Conservation (phyloP, 2,888 invertebrate genomes). For the Troides aeacus region DNA sequence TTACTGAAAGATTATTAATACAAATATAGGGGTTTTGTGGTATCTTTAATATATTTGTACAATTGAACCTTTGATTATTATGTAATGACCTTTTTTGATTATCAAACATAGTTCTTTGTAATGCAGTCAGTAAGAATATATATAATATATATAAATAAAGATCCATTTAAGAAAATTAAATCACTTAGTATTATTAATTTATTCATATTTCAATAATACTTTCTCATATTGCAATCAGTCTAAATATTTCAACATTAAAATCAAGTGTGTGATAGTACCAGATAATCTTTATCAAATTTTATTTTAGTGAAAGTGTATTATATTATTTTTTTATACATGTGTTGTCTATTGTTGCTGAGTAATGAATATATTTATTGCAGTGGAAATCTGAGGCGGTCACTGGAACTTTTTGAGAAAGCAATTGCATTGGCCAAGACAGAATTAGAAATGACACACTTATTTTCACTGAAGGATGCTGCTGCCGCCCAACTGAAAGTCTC, state of each 20-base stretch:
- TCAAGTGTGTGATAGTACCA: conserved; percentile 12
- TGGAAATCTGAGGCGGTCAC: conserved; percentile 89
- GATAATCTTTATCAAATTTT: conserved; percentile 24
- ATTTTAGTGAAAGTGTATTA: not conserved
- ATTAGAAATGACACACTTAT: conserved; percentile 94
- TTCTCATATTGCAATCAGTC: not conserved
- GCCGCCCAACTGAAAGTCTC: conserved; percentile 92
- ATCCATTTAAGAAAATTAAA: not conserved
- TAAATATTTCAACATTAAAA: not conserved
- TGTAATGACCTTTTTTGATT: not conserved
- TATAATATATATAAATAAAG: not conserved
- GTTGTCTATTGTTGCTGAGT: conserved; percentile 7
- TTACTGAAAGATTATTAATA: no score
- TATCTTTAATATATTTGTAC: no score
- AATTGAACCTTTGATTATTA: not conserved
- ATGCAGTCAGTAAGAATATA: no score
- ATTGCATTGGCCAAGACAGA: conserved; percentile 91
- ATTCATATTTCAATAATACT: not conserved
- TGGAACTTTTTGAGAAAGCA: conserved; percentile 93
- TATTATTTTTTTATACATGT: not conserved
- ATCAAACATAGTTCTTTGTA: not conserved
- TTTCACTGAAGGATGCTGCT: conserved; percentile 93
- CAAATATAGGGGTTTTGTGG: no score
- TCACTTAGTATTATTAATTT: not conserved
- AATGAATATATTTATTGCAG: conserved; percentile 73